Evolutionary conservation across 2,888 invertebrate genomes (phyloP).

Genomic region (Troides aeacus): DNA sequence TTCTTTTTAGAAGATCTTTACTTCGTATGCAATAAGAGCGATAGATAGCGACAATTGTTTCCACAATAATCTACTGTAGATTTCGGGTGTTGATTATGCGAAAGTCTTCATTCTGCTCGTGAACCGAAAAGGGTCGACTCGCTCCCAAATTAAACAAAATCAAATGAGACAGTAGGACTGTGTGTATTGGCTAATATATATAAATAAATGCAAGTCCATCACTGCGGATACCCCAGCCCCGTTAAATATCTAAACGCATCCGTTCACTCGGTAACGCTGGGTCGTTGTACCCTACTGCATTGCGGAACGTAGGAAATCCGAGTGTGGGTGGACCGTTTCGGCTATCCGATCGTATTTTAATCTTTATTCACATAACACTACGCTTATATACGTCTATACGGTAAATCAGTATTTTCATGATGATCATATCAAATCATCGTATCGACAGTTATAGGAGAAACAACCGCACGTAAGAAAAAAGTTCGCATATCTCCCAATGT

Average conservation of each 20-base stretch:
- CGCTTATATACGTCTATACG: background rate
- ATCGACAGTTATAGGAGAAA: background rate
- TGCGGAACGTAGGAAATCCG: conserved; percentile 28
- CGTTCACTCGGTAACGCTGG: conserved; percentile 19
- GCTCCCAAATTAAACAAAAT: no score
- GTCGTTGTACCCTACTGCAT: conserved; percentile 30
- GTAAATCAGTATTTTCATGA: background rate
- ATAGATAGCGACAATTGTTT: background rate
- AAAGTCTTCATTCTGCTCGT: no score
- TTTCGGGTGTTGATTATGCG: background rate
- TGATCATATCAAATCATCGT: background rate
- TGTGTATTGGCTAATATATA: background rate
- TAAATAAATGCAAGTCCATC: conserved; percentile 10
- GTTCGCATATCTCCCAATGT: background rate
- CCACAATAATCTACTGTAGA: background rate
- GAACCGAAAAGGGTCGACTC: no score
- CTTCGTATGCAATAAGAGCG: background rate
- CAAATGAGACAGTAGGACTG: background rate
- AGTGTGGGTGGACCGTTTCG: conserved; percentile 28
- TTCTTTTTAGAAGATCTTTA: background rate
- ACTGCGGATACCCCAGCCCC: conserved; percentile 23
- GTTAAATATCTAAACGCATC: conserved; percentile 28
- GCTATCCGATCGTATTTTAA: conserved; percentile 7
- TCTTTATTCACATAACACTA: background rate
- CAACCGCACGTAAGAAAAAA: background rate